phyloP scores from a whole-genome alignment of 2,888 invertebrate species.

The Eristalis tenax region DNA sequence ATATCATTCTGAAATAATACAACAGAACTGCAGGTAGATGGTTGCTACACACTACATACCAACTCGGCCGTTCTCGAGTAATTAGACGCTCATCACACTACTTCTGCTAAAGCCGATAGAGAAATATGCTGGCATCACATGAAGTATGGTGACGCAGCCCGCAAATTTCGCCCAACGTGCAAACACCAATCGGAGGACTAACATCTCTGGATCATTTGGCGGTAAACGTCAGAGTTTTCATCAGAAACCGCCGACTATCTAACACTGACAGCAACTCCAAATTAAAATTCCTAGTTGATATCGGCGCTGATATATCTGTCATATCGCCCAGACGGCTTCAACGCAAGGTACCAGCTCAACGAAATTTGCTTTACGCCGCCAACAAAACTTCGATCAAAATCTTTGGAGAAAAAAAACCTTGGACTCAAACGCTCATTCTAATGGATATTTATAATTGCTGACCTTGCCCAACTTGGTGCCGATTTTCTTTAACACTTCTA shows the following conservation, averaged over 20 bases:
- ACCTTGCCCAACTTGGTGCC: no score
- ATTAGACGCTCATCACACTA: neutral
- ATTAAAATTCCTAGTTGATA: conserved; percentile 55
- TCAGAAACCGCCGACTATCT: conserved; percentile 7
- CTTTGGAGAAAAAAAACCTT: no score
- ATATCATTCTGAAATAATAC: neutral
- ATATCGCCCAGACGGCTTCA: no score
- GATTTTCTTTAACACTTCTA: no score
- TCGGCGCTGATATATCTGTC: neutral
- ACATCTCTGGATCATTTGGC: conserved; percentile 19
- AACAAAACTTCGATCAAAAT: no score
- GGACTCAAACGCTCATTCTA: no score
- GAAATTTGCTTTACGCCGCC: no score
- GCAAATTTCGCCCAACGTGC: neutral
- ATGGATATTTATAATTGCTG: no score
- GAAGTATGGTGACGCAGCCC: neutral
- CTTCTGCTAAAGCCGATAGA: neutral
- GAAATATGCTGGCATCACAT: neutral
- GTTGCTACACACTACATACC: neutral
- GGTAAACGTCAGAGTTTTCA: conserved; percentile 33
- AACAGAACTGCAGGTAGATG: neutral
- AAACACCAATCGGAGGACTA: conserved; percentile 35
- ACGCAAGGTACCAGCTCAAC: no score
- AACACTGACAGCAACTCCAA: conserved; percentile 8
- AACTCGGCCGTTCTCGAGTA: neutral